A percentile compares a stretch with the other conserved stretches of the same genome.
These are phyloP conservation scores for Pelecanoides urinatrix DNA, from an alignment of 2,113 vertebrate species.

Conservation along the genomic window DNA sequence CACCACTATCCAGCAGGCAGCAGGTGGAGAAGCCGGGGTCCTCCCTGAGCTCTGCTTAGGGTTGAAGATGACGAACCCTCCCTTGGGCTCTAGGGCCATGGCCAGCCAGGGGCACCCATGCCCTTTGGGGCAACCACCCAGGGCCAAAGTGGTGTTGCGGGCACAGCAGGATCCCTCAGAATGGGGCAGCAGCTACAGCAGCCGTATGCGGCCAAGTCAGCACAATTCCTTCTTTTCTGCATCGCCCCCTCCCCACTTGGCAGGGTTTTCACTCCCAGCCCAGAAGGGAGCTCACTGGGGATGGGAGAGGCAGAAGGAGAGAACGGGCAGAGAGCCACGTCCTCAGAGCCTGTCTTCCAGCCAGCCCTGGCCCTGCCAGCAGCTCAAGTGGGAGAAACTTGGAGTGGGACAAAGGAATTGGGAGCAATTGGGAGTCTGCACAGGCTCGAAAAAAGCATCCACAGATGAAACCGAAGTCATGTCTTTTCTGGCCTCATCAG, in stretches of 20 bases:
- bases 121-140: not conserved
- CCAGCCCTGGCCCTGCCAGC: not conserved
- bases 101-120: not conserved
- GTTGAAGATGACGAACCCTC: not conserved
- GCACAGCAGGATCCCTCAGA: not conserved
- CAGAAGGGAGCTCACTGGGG: slow-evolving; percentile 4
- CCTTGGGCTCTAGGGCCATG: not conserved
- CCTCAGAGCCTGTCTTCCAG: not conserved
- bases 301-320: slow-evolving; percentile 10
- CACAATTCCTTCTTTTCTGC: not conserved
- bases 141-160: not conserved
- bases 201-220: not conserved
- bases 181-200: not conserved
- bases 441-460: not conserved
- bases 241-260: not conserved
- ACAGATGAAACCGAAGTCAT: not conserved
- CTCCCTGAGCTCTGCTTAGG: not conserved
- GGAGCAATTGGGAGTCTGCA: not conserved
- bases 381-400: not conserved
- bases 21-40: not conserved
- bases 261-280: not conserved
- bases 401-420: not conserved
- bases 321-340: slow-evolving; percentile 1
- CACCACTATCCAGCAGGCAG: not conserved
- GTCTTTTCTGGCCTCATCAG: not conserved